Evolutionary conservation across 1,140 invertebrate genomes (phyloP), one percentile per base, ranked within the genome.

Genomic region (Tetraneura akinire): DNA sequence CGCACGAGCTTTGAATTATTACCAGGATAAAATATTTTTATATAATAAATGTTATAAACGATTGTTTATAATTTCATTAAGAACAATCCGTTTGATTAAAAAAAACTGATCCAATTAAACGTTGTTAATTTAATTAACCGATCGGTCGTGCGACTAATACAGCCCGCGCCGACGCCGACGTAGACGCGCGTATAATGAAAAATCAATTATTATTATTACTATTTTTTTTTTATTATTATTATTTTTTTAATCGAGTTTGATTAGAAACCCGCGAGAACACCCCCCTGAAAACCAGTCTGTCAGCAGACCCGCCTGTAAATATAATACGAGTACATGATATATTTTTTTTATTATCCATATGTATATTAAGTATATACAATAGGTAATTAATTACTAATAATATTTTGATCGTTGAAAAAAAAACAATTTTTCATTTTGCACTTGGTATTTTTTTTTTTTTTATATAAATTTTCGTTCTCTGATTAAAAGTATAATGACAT

Each of bases 1-100:
- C 3, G 66, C 47, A 14, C n/a, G 14, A 23, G 64, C 47, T 47
- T 47, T 68, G 45, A 68, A 68, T 68, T 45, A 45, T 47, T n/a
- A 37, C 62, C 18, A 29, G 23, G 18, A 37, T 4, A 32, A 26
- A 32, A 23, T 16, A 23, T 23, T n/a, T 13, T 13, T 26, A 60
- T 13, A 26, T 23, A 5, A 21, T 14, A 57, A 11, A 26, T 60
- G 16, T 60, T 6, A 1, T 18, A 55, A 21, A 26, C 14, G 8
- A 23, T 11, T 14, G 29, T 16, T 18, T n/a, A n/a, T 47, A 23
- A 68, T 68, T 68, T 23, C 45, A 51, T 71, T 71, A 71, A 71
- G 29, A 49, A 71, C 23, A 51, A 71, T 71, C 68, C 68, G 68
- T 71, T 71, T 51, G 51, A 71, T 71, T 71, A 71, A 51, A 42